Percentiles rank a stretch among this genome's conserved stretches.
phyloP scores from a whole-genome alignment of 2,113 vertebrate genomes.

The Pygoscelis antarcticus region DNA sequence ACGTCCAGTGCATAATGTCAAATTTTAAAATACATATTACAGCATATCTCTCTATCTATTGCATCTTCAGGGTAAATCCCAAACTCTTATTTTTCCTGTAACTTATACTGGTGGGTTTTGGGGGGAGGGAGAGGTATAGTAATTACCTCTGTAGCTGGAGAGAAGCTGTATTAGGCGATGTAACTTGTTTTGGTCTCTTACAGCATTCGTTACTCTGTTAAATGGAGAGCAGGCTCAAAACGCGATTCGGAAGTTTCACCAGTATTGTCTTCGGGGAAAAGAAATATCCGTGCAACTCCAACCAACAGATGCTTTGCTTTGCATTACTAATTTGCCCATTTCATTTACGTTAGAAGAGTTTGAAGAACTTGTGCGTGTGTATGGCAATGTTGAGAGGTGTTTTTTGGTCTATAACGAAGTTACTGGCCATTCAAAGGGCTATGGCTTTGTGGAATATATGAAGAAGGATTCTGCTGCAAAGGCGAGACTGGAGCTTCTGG shows the following conservation, averaged over 20 bases:
- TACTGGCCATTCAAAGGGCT: constrained; percentile 93
- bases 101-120: neutral
- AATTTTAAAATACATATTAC: neutral
- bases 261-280: constrained; percentile 86
- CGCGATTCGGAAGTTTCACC: constrained; percentile 90
- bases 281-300: constrained; percentile 91
- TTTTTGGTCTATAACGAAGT: constrained; percentile 93
- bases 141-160: neutral
- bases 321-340: constrained; percentile 90
- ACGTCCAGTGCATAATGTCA: neutral
- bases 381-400: constrained; percentile 94
- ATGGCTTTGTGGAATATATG: constrained; percentile 98
- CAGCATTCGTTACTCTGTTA: constrained; percentile 95
- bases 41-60: neutral
- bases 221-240: constrained; percentile 96
- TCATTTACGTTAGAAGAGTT: constrained; percentile 85
- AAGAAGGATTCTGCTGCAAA: constrained; percentile 97
- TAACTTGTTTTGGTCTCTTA: constrained; percentile 8
- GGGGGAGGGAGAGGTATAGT: neutral
- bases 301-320: constrained; percentile 94
- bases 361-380: constrained; percentile 90
- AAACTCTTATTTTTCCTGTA: neutral
- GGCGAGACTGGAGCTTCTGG: constrained; percentile 90
- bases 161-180: neutral
- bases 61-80: neutral